Conservation (phyloP, 2,797 vertebrate genomes). For the Danio kyathit region DNA sequence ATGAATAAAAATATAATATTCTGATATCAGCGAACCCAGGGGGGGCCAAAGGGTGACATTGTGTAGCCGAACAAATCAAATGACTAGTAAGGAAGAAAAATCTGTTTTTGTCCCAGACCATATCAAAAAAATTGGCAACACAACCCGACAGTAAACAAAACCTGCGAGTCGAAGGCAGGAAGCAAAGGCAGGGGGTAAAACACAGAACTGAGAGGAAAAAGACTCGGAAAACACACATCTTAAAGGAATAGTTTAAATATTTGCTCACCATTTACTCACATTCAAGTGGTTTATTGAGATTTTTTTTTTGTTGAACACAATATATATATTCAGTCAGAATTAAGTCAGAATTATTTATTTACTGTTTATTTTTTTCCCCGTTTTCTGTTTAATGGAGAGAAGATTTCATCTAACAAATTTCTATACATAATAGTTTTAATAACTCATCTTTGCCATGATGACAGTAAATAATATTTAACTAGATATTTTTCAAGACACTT, state of each 20-base stretch:
- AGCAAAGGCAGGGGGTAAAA: background rate
- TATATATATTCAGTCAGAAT: too few relatives aligned
- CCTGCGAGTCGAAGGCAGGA: background rate
- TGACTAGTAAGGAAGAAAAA: conserved; percentile 22
- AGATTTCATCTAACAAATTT: too few relatives aligned
- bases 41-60: conserved; percentile 12
- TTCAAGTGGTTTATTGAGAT: background rate
- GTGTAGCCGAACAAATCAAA: conserved; percentile 33
- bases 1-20: conserved; percentile 29
- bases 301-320: background rate
- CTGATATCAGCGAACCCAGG: conserved; percentile 10
- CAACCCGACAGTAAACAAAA: conserved; percentile 8
- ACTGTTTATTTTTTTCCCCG: too few relatives aligned
- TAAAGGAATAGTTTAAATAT: background rate
- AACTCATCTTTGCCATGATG: too few relatives aligned
- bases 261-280: background rate
- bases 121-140: conserved; percentile 5
- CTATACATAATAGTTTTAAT: too few relatives aligned
- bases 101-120: background rate
- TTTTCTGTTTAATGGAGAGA: too few relatives aligned
- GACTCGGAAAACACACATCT: background rate
- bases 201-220: background rate
- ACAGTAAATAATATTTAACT: too few relatives aligned
- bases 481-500: too few relatives aligned
- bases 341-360: too few relatives aligned